Base-by-base conservation (phyloP, 2,888 invertebrate species). In the Epirrhoe tristata region DNA sequence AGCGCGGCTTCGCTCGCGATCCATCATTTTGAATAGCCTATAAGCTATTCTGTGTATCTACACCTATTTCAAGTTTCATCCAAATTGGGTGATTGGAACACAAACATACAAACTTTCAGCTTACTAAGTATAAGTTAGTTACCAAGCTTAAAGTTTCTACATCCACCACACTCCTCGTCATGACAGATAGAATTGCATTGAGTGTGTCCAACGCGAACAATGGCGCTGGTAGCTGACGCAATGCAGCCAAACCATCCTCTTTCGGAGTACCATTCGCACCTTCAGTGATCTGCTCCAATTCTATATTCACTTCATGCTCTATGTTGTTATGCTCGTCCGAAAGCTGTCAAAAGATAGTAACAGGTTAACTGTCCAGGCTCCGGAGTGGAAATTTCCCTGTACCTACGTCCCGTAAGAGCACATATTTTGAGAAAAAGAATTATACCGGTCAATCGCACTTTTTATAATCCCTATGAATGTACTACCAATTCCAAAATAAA, bases 161-260 rank as follows among this genome's bases (percentile, higher is more conserved):
- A 51, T 79, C 83, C 0, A 82, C 73, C 1, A 90, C 74, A 74
- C 85, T 89, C 60, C 87, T 80, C 0, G 85, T 82, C 87, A 93
- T 85, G 1, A 82, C 78, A 10, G 87, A 82, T 10, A 91, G 74
- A 1, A 91, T 81, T 1, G 85, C 70, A 48, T 89, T 85, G 1
- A 87, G 63, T 0, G 87, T 81, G 12, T 93, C 90, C 32, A 93
- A 76, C 0, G 89, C 88, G 72, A 80, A 94, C n/a, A 90, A 59
- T 0, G 94, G 93, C 0, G 86, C 89, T 0, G 93, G 93, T 46
- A 90, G 65, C 76, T 94, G 94, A 54, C 82, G 81, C 55, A 93
- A 69, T 0, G 84, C 82, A 0, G 79, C 81, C 1, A 93, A 71
- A 1, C 81, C 78, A 50, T 90, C 89, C 32, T 89, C 88, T 6